Conservation (phyloP, 2,113 vertebrate species). For the Misgurnus mizolepis region DNA sequence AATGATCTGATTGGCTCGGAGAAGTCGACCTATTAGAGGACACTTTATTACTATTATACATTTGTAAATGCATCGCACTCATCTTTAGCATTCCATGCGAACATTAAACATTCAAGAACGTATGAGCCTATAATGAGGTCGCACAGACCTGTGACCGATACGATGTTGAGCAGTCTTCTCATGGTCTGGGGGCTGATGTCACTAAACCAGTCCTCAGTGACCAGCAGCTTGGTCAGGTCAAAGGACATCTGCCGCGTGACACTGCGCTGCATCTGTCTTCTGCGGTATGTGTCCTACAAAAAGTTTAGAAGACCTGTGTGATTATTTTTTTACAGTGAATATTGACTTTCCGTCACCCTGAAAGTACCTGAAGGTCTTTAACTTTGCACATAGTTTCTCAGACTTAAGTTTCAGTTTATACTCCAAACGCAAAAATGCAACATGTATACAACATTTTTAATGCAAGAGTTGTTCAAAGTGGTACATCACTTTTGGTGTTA, state of each 20-base stretch:
- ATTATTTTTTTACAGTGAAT: not conserved
- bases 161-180: slow-evolving; percentile 95
- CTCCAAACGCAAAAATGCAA: too few relatives aligned
- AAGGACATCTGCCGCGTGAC: slow-evolving; percentile 98
- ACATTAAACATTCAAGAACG: not conserved
- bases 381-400: too few relatives aligned
- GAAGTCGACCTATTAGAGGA: slow-evolving; percentile 80
- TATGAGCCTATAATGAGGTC: not conserved
- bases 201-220: slow-evolving; percentile 99
- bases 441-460: too few relatives aligned
- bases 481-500: too few relatives aligned
- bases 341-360: too few relatives aligned
- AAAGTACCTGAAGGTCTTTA: too few relatives aligned
- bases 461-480: too few relatives aligned
- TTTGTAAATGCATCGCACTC: not conserved
- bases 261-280: slow-evolving; percentile 92
- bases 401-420: too few relatives aligned
- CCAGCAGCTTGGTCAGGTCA: slow-evolving; percentile 93
- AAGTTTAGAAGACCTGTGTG: not conserved
- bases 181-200: slow-evolving; percentile 99
- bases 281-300: slow-evolving; percentile 89
- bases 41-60: not conserved
- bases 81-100: not conserved
- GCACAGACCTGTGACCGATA: slow-evolving; percentile 90
- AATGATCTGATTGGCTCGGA: slow-evolving; percentile 95